These are phyloP conservation scores for Oreocharis arfaki DNA, from an alignment of 2,113 vertebrate species.

Conservation along the genomic window DNA sequence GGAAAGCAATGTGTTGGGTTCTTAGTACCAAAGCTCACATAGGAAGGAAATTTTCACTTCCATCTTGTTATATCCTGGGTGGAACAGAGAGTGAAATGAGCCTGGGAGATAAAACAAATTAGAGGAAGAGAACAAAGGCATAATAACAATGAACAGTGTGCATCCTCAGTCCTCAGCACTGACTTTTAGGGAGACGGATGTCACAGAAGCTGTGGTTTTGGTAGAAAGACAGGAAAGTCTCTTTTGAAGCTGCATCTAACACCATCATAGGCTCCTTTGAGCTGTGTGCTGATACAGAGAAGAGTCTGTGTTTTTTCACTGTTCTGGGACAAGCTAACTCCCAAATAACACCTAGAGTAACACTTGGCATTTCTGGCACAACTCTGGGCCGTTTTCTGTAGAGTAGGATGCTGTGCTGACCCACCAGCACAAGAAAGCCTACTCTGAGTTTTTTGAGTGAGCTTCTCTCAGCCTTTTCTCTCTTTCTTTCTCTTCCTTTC, in stretches of 20 bases:
- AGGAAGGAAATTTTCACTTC: conserved; percentile 8
- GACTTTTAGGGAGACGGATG: background rate
- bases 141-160: background rate
- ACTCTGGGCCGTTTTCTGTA: background rate
- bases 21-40: background rate
- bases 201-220: background rate
- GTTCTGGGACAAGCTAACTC: background rate
- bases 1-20: background rate
- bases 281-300: background rate
- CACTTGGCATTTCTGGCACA: background rate
- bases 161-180: background rate
- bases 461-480: background rate
- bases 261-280: background rate
- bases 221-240: background rate
- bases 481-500: background rate
- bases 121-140: background rate
- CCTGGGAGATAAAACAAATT: background rate
- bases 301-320: background rate
- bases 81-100: background rate
- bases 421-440: background rate
- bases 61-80: background rate
- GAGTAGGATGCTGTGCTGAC: background rate
- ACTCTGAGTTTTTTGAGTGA: background rate
- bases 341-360: background rate
- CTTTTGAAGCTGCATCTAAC: background rate